Evolutionary conservation across 2,797 vertebrate genomes (phyloP).

Genomic region (Atherinosoma microstoma): DNA sequence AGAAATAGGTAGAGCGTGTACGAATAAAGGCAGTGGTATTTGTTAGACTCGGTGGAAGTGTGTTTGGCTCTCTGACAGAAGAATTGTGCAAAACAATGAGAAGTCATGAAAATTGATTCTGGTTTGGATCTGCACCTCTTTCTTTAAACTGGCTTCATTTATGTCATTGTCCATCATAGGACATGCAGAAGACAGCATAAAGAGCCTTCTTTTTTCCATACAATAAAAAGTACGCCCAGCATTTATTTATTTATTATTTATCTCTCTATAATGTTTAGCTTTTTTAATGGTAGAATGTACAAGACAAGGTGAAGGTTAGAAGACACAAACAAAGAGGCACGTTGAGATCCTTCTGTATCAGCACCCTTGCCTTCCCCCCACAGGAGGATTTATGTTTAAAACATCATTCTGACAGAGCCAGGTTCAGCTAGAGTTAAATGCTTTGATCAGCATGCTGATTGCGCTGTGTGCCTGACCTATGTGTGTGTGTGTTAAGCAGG

Average conservation of each 20-base stretch:
- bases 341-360: conserved; percentile 11
- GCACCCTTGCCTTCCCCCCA: conserved; percentile 21
- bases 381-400: conserved; percentile 62
- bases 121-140: neutral
- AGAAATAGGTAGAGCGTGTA: neutral
- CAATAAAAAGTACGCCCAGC: neutral
- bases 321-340: conserved; percentile 27
- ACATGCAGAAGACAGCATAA: neutral
- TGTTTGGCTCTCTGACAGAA: neutral
- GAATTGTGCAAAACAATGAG: neutral
- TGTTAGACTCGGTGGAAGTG: neutral
- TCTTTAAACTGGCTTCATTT: neutral
- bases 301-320: conserved; percentile 31
- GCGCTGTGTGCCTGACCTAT: conserved; percentile 35
- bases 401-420: conserved; percentile 49
- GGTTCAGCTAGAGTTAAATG: conserved; percentile 70
- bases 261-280: neutral
- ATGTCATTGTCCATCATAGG: neutral
- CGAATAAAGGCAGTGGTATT: neutral
- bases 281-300: neutral
- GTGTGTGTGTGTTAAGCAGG: conserved; percentile 34
- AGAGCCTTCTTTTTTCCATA: neutral
- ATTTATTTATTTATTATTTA: neutral
- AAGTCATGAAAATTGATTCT: neutral
- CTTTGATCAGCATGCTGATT: conserved; percentile 69